Percentiles rank a stretch among this genome's conserved stretches.
phyloP scores from a whole-genome alignment of 2,888 invertebrate species.

The Lutraria lutraria region DNA sequence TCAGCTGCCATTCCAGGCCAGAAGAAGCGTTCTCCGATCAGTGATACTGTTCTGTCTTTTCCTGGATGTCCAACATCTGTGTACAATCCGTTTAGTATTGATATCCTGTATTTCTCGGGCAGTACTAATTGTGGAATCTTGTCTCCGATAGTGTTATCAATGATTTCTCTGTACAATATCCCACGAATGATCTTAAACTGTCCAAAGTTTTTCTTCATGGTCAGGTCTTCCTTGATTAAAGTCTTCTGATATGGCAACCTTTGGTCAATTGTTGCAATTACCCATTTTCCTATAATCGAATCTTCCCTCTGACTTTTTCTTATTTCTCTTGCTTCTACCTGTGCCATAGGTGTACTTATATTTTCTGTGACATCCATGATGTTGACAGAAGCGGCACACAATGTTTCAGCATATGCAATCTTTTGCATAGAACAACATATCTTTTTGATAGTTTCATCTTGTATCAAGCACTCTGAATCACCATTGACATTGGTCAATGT shows the following conservation, averaged over 20 bases:
- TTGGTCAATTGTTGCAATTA: too few relatives aligned
- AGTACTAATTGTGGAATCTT: not conserved
- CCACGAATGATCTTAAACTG: not conserved
- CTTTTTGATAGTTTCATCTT: not conserved
- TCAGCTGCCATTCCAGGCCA: slow-evolving; percentile 30
- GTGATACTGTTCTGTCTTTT: slow-evolving; percentile 24
- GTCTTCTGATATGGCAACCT: not conserved
- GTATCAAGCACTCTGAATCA: not conserved
- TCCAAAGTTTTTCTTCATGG: not conserved
- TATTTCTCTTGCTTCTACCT: not conserved
- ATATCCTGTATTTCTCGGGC: not conserved
- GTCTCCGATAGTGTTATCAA: not conserved
- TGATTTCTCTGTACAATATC: not conserved
- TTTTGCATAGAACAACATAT: not conserved
- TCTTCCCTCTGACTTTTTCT: not conserved
- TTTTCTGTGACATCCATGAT: not conserved
- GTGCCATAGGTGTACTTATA: not conserved
- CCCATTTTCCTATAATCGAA: not conserved
- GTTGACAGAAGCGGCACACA: not conserved
- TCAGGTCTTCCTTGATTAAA: not conserved
- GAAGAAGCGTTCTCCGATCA: slow-evolving; percentile 38
- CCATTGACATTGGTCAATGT: not conserved
- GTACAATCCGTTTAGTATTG: slow-evolving; percentile 44
- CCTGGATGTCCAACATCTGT: slow-evolving; percentile 51
- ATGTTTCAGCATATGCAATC: not conserved